Percentiles rank a stretch among this genome's conserved stretches.
Conservation (phyloP, 2,888 invertebrate species). For the Stramonita haemastoma region DNA sequence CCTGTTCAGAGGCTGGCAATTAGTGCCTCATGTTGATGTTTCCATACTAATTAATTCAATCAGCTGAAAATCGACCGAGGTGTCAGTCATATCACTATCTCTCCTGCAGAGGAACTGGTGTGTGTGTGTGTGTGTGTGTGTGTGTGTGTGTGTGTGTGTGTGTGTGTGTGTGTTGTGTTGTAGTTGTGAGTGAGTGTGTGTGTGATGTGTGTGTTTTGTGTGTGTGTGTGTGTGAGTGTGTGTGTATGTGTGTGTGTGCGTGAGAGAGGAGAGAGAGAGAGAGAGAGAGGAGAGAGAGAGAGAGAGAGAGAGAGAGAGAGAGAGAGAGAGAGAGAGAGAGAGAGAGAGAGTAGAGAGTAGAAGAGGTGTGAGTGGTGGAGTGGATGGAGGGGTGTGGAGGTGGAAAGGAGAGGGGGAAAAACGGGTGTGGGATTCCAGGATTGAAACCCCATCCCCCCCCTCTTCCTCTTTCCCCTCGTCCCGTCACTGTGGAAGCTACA, state of each 20-base stretch:
- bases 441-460: too few relatives aligned
- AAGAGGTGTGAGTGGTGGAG: neutral
- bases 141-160: too few relatives aligned
- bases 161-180: too few relatives aligned
- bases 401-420: neutral
- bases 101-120: neutral
- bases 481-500: too few relatives aligned
- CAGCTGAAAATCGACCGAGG: neutral
- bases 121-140: too few relatives aligned
- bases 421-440: too few relatives aligned
- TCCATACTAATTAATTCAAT: conserved; percentile 17
- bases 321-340: neutral
- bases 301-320: conserved; percentile 9
- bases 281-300: neutral
- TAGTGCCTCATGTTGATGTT: neutral
- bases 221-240: too few relatives aligned
- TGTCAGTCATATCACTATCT: neutral
- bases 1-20: neutral
- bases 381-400: neutral
- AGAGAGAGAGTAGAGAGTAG: neutral
- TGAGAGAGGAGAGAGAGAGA: neutral
- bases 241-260: too few relatives aligned
- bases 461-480: too few relatives aligned
- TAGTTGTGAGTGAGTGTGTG: too few relatives aligned
- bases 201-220: too few relatives aligned